These are phyloP conservation scores for Drosophila ogumai DNA, from an alignment of 1,140 invertebrate species.

Conservation along the genomic window DNA sequence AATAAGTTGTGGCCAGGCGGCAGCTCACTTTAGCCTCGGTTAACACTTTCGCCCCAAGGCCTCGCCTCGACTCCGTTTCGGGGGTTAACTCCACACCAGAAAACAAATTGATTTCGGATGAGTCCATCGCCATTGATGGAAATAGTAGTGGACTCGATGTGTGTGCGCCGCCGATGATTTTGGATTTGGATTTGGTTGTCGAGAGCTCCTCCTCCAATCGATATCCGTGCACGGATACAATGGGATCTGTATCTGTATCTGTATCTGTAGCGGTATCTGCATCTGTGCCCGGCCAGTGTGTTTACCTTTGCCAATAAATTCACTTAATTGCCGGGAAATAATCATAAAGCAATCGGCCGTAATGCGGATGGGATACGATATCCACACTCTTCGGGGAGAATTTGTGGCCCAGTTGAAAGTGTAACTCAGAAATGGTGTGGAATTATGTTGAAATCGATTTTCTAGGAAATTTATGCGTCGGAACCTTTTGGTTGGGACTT, in stretches of 20 bases:
- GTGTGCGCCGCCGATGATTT: slow-evolving; percentile 35
- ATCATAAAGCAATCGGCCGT: slow-evolving; percentile 84
- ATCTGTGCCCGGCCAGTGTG: slow-evolving; percentile 29
- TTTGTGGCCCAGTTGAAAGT: slow-evolving; percentile 54
- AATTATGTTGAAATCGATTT: slow-evolving; percentile 74
- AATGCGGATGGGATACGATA: slow-evolving; percentile 57
- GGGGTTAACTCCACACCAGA: slow-evolving; percentile 26
- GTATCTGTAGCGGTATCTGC: slow-evolving; percentile 20
- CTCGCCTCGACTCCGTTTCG: slow-evolving; percentile 3
- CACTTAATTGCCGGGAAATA: slow-evolving; percentile 84
- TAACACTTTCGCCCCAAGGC: slow-evolving; percentile 58
- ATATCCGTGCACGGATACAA: slow-evolving; percentile 36
- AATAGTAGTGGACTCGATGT: slow-evolving; percentile 57
- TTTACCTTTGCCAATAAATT: slow-evolving; percentile 84
- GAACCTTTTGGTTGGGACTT: slow-evolving; percentile 7
- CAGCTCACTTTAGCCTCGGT: slow-evolving; percentile 57
- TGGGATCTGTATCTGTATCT: slow-evolving; percentile 27
- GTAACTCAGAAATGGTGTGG: slow-evolving; percentile 60
- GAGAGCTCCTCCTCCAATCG: slow-evolving; percentile 62
- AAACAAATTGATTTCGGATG: slow-evolving; percentile 80
- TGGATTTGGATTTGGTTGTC: slow-evolving; percentile 32
- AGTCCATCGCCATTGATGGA: slow-evolving; percentile 66
- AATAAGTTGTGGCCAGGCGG: slow-evolving; percentile 73
- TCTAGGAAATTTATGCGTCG: slow-evolving; percentile 23
- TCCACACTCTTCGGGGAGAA: slow-evolving; percentile 5